Evolutionary conservation across 2,797 vertebrate genomes (phyloP).

Genomic region (Kryptopterus vitreolus): DNA sequence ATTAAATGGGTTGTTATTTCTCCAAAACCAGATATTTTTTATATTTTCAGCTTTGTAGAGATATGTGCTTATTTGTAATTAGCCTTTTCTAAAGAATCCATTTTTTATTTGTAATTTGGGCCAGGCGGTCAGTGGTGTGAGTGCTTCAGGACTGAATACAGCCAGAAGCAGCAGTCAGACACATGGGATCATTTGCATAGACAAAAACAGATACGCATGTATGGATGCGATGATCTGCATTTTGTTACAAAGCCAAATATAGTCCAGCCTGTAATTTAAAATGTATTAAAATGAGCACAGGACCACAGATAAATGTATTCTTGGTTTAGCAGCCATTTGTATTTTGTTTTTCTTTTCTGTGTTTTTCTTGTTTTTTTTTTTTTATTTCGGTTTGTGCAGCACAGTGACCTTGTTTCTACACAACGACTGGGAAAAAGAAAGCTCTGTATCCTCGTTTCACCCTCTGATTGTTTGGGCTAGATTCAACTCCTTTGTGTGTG

Average conservation of each 20-base stretch:
- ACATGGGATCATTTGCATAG: too few relatives aligned
- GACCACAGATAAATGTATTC: not conserved
- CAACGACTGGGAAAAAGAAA: not conserved
- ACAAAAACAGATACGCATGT: not conserved
- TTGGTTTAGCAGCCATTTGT: not conserved
- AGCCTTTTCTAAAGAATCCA: not conserved
- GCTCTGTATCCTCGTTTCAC: not conserved
- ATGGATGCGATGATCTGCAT: not conserved
- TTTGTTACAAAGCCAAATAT: not conserved
- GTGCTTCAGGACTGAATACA: not conserved
- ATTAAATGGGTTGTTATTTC: not conserved
- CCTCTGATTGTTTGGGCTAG: not conserved
- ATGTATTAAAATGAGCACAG: not conserved
- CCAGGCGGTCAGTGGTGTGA: not conserved
- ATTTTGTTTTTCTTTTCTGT: not conserved
- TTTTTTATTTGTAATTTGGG: not conserved
- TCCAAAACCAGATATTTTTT: not conserved
- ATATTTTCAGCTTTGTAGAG: not conserved
- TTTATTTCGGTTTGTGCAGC: not conserved
- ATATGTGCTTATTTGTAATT: not conserved
- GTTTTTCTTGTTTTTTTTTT: not conserved
- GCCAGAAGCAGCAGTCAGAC: not conserved
- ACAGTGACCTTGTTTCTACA: slow-evolving; percentile 3
- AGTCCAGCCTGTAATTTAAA: not conserved
- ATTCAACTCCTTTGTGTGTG: not conserved